Evolutionary conservation across 1,140 invertebrate genomes (phyloP), one percentile per base, ranked within the genome.

Genomic region (Neoseiulus cucumeris): DNA sequence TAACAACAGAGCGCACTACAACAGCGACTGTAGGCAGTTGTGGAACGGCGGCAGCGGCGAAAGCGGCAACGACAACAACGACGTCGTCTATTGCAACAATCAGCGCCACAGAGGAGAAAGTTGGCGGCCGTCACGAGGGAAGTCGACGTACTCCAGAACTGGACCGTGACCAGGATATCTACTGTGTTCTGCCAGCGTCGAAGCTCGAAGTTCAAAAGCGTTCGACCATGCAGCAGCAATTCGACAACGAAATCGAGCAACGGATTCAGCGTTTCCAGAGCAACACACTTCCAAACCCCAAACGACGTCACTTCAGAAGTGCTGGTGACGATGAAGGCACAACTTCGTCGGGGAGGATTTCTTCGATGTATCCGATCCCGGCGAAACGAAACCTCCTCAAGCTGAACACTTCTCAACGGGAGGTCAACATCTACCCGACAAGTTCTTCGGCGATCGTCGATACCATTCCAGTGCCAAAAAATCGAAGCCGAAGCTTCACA

Each of bases 401-500:
- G 14, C 25, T 59, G 51, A 59, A 14, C 22, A 59, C 14, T 25
- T 59, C 51, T 14, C 51, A 59, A 33, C 51, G 22, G 51, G 22
- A 59, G 51, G 22, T 59, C n/a, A 33, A 59, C 22, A 59, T 59
- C 25, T 59, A 29, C 22, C 22, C 22, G 25, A 12, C 51, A 14
- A n/a, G n/a, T n/a, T 59, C 51, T 33, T 25, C 51, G 25, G 33
- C 33, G 33, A 9, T 39, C 33, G 51, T 59, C 51, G 51, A 59
- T 59, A 59, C 51, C 14, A 59, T 59, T 20, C 51, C 51, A 17
- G 51, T 59, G 51, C 51, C 51, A 59, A 59, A 59, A 33, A 59
- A 59, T 25, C 51, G 51, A 25, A 39, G 33, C 33, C 17, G 51
- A 25, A 20, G 51, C 22, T 59, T 59, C 51, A 59, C 51, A 9